Evolutionary conservation across 1,140 invertebrate species (phyloP), one percentile per base, ranked within the genome.

Genomic region (Stratiolaelaps scimitus): DNA sequence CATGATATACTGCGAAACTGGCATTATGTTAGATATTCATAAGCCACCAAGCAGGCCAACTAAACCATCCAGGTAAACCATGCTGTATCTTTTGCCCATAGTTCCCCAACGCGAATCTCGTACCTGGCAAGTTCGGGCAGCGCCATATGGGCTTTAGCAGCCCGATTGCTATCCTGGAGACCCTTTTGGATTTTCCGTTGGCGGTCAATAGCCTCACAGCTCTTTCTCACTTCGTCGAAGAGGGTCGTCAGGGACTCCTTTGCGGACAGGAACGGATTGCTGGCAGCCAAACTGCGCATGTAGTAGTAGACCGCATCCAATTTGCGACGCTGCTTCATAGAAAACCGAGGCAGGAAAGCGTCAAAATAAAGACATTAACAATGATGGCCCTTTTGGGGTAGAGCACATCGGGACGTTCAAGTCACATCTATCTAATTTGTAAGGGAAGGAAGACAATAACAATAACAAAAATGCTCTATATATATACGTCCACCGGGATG

Each of bases 251-350:
- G 79, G 76, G 86, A 86, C 78, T 95, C 90, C 69, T 84, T 83
- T 13, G 91, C 89, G 13, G 89, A 89, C 66, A 85, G 81, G 72
- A 93, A 88, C 10, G 91, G 89, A 81, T 92, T 93, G 20, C 89
- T 91, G 43, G 90, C 87, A 81, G 92, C 88, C 65, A 95, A 78
- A 76, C 91, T 92, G 71, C 92, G 81, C 84, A 94, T 92, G 74
- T 93, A 94, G 76, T 89, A 94, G 77, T 95, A 97, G 15, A 95
- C 89, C n/a, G 92, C 90, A 77, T 96, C 92, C 65, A 97, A 79
- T 79, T 91, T 91, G 73, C 89, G 81, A 77, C 85, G 85, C 89
- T 94, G 77, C 34, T 40, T 10, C 5, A 40, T 10, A 40, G 10
- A 67, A 82, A 78, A 71, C 69, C 65, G 65, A 71, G 45, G n/a